These are phyloP conservation scores for Anhinga anhinga DNA, from an alignment of 2,113 vertebrate genomes.

Conservation along the genomic window DNA sequence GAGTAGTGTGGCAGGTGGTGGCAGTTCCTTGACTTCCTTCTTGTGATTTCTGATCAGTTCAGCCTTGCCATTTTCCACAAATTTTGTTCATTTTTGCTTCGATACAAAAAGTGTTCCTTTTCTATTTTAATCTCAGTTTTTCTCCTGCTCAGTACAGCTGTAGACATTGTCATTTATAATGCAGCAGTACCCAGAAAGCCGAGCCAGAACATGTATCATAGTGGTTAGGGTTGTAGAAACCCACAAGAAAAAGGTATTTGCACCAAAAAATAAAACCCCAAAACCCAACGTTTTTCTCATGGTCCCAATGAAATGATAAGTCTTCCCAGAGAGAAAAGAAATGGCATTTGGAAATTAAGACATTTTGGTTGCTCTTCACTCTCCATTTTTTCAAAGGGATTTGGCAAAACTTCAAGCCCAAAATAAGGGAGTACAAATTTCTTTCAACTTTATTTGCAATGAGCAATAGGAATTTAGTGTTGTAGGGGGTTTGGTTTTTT, in stretches of 20 bases:
- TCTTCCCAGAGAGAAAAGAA: background rate
- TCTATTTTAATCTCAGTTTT: background rate
- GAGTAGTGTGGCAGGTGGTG: background rate
- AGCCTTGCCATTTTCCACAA: background rate
- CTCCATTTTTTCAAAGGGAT: background rate
- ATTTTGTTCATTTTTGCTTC: background rate
- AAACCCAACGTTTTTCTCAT: background rate
- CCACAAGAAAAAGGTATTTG: background rate
- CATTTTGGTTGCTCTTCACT: background rate
- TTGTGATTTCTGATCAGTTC: background rate
- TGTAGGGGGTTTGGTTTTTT: background rate
- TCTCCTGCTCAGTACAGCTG: background rate
- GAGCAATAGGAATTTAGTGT: background rate
- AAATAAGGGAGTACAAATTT: background rate
- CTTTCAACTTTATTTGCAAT: background rate
- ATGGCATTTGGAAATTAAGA: background rate
- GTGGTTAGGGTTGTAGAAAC: background rate
- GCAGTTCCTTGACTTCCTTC: background rate
- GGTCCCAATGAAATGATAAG: background rate
- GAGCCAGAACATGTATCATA: background rate
- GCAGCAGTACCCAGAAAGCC: background rate
- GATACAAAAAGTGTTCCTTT: background rate
- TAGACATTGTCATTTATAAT: background rate
- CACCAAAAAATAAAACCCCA: no score
- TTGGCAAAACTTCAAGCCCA: background rate